phyloP scores from a whole-genome alignment of 2,888 invertebrate genomes.

The Drosophila fulvimacula region DNA sequence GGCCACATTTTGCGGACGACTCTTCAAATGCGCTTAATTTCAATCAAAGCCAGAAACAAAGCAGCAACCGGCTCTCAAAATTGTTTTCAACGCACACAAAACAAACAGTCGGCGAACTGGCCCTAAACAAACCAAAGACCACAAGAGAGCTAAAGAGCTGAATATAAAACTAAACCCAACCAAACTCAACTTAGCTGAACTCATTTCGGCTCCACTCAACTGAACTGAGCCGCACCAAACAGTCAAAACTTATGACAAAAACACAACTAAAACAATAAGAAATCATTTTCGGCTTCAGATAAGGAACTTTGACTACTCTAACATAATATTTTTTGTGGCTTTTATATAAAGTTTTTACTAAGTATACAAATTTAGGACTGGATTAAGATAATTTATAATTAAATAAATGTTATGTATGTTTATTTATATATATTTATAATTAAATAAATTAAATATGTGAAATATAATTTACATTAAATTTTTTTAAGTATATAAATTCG shows the following conservation, averaged over 20 bases:
- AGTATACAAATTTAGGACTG: too few relatives aligned
- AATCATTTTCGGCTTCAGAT: neutral
- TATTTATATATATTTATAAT: too few relatives aligned
- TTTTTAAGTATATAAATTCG: too few relatives aligned
- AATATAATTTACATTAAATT: too few relatives aligned
- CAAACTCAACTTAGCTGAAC: constrained; percentile 15
- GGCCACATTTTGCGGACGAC: constrained; percentile 63
- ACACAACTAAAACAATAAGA: constrained; percentile 23
- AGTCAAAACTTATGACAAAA: constrained; percentile 42
- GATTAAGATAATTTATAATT: too few relatives aligned
- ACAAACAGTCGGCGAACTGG: constrained; percentile 39
- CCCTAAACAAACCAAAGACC: constrained; percentile 42
- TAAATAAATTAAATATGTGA: too few relatives aligned
- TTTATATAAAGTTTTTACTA: too few relatives aligned
- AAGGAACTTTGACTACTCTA: neutral
- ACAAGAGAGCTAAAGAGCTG: constrained; percentile 10
- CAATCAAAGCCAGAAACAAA: constrained; percentile 49
- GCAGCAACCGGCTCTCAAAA: constrained; percentile 21
- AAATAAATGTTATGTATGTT: too few relatives aligned
- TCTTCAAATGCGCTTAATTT: constrained; percentile 85
- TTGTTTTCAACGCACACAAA: constrained; percentile 42
- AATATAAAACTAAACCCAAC: constrained; percentile 21
- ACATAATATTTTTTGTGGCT: neutral
- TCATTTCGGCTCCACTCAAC: constrained; percentile 10
- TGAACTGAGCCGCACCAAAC: constrained; percentile 28